Percentiles rank a stretch among this genome's conserved stretches.
Evolutionary conservation across 1,140 invertebrate genomes (phyloP).

Genomic region (Dreissena rostriformis): DNA sequence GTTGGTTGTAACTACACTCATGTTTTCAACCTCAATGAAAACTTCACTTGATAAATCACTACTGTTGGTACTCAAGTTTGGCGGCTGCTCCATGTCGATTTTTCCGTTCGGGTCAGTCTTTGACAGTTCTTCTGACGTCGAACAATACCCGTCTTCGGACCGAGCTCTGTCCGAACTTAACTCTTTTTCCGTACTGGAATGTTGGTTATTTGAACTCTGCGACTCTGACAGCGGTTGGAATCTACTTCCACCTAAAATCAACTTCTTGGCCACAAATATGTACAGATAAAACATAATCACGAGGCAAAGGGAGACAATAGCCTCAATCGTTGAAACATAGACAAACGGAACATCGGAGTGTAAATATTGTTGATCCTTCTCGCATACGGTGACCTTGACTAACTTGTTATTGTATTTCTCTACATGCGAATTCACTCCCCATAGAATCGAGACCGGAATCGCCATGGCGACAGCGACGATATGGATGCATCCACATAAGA

Average conservation of each 20-base stretch:
- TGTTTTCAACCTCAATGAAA: neutral
- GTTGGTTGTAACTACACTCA: neutral
- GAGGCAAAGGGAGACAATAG: neutral
- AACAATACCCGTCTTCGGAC: neutral
- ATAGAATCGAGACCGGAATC: slow-evolving; percentile 11
- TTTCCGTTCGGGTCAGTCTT: too few relatives aligned
- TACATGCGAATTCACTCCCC: slow-evolving; percentile 16
- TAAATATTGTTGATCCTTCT: slow-evolving; percentile 31
- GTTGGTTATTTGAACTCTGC: too few relatives aligned
- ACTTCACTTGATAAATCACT: too few relatives aligned
- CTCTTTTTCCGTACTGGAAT: neutral
- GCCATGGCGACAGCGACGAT: slow-evolving; percentile 9
- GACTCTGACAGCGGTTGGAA: too few relatives aligned
- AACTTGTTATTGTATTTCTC: neutral
- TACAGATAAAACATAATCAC: slow-evolving; percentile 17
- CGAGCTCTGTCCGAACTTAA: neutral
- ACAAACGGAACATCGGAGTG: neutral
- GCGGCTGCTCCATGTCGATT: too few relatives aligned
- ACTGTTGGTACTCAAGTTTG: too few relatives aligned
- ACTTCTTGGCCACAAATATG: slow-evolving; percentile 2
- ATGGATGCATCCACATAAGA: neutral
- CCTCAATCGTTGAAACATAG: slow-evolving; percentile 8
- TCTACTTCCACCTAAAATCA: neutral
- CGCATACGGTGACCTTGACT: slow-evolving; percentile 38
- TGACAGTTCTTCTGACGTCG: neutral